Base-by-base conservation (phyloP, 1,140 invertebrate genomes). In the Drosophila elegans region DNA sequence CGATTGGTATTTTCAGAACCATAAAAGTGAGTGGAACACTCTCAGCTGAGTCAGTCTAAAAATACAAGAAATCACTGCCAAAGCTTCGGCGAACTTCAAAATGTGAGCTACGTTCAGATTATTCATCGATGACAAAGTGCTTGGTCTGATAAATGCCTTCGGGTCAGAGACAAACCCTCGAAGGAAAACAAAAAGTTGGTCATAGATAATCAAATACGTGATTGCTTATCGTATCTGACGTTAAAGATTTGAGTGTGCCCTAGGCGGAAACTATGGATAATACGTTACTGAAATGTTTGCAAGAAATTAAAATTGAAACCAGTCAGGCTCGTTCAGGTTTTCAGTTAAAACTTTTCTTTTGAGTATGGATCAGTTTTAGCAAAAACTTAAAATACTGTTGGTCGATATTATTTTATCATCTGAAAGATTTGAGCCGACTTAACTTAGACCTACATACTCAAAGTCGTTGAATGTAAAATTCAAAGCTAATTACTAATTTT, bases 41-140 rank as follows among this genome's bases (percentile, higher is more conserved):
- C 48, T 13, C 13, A 2, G 7, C 13, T 73, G 69, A 73, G 69
- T 73, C 69, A 73, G 69, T 73, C 54, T 51, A 60, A 60, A 51
- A 72, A 46, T 66, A 53, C 27, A 46, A 13, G 39, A 72, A 60
- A 73, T 46, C 67, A 44, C 10, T 42, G 45, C 34, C 53, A 45
- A 32, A 32, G 46, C 39, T 49, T 60, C 46, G 39, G 69, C 39
- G 57, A 59, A 73, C 68, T 52, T 73, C 46, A 73, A 73, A 69
- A 69, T 67, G 60, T 13, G 59, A 64, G 16, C 45, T 49, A 48
- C 42, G 36, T 12, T 9, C 42, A n/a, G 27, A 73, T 73, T 61
- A 73, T 73, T 61, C 69, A 73, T 60, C 69, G 69, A 61, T 73
- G 69, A 73, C 69, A 73, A 61, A 71, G 67, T 73, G 66, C 41